phyloP scores from a whole-genome alignment of 2,113 vertebrate species.

The Scomber japonicus region DNA sequence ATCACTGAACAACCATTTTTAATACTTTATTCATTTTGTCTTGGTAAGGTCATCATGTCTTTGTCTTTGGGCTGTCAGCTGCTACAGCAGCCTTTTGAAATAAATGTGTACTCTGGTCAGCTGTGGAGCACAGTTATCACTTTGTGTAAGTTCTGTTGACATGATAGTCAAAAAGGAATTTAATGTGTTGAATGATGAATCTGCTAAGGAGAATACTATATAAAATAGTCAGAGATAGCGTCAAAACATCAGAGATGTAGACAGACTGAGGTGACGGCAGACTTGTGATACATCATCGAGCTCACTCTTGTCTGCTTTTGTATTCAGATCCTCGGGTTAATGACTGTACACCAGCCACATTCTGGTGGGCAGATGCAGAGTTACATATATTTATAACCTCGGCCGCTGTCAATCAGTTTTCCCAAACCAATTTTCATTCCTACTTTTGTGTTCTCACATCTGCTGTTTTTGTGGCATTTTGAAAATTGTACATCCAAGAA shows the following conservation, averaged over 20 bases:
- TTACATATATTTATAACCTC: constrained; percentile 67
- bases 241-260: constrained; percentile 17
- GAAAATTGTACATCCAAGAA: constrained; percentile 26
- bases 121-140: neutral
- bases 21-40: neutral
- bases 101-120: neutral
- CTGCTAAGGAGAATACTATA: constrained; percentile 1
- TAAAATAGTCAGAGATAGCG: constrained; percentile 15
- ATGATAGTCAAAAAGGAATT: constrained; percentile 12
- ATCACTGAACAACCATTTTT: neutral
- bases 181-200: constrained; percentile 18
- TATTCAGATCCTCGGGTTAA: constrained; percentile 65
- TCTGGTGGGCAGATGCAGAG: constrained; percentile 47
- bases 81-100: neutral
- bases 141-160: constrained; percentile 3
- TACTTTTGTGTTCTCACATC: constrained; percentile 40
- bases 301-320: constrained; percentile 34
- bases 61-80: neutral
- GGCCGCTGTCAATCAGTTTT: constrained; percentile 63
- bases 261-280: constrained; percentile 22
- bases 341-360: constrained; percentile 54
- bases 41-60: neutral
- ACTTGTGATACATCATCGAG: constrained; percentile 14
- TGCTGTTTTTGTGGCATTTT: constrained; percentile 25
- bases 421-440: constrained; percentile 56